Conservation (phyloP, 2,113 vertebrate genomes). For the Myocastor coypus region DNA sequence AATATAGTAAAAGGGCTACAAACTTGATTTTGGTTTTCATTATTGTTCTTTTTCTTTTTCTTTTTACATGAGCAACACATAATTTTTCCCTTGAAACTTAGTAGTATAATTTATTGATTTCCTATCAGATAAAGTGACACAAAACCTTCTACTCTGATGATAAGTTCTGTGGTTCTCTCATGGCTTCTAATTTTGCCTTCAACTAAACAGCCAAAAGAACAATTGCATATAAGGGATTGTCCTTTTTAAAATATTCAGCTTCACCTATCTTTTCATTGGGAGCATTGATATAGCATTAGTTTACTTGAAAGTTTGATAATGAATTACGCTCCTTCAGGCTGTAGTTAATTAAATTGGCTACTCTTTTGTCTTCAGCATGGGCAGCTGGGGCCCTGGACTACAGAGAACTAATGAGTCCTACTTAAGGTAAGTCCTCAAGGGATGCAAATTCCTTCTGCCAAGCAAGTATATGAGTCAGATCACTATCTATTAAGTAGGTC, state of each 20-base stretch:
- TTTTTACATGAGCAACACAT: background rate
- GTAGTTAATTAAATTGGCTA: conserved; percentile 84
- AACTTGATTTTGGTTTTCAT: background rate
- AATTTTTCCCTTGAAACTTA: background rate
- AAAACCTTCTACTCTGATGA: conserved; percentile 38
- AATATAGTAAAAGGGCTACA: background rate
- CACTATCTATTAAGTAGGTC: conserved; percentile 74
- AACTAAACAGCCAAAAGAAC: conserved; percentile 79
- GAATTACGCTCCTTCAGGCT: conserved; percentile 82
- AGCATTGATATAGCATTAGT: conserved; percentile 71
- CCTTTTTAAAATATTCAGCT: conserved; percentile 72
- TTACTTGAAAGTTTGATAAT: conserved; percentile 80
- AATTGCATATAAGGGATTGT: conserved; percentile 74
- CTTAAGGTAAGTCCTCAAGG: conserved; percentile 80
- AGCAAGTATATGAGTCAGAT: conserved; percentile 63
- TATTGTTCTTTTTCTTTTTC: background rate
- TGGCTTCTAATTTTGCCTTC: conserved; percentile 71
- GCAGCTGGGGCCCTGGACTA: conserved; percentile 71
- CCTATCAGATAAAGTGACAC: conserved; percentile 54
- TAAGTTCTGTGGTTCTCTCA: conserved; percentile 59
- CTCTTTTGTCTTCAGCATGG: conserved; percentile 78
- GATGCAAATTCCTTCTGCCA: conserved; percentile 75
- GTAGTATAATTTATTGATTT: conserved; percentile 39
- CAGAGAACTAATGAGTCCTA: conserved; percentile 74
- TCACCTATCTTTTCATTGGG: conserved; percentile 64